A percentile compares a stretch with the other conserved stretches of the same genome.
phyloP scores from a whole-genome alignment of 2,888 invertebrate species.

The Leucophenga maculata region DNA sequence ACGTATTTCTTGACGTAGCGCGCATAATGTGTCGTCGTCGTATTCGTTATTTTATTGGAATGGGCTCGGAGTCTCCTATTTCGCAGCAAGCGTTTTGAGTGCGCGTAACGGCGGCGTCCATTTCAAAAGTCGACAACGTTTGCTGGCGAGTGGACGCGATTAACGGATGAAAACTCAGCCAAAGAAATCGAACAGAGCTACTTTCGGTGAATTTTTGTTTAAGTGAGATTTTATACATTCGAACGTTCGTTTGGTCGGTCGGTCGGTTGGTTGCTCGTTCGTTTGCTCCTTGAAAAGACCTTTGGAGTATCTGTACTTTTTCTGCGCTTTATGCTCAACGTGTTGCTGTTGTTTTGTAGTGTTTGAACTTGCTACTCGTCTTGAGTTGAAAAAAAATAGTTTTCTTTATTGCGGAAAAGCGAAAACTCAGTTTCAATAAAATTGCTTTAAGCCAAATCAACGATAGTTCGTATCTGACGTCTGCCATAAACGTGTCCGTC shows the following conservation, averaged over 20 bases:
- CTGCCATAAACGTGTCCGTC: conserved; percentile 13
- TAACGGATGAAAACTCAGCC: conserved; percentile 57
- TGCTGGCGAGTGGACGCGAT: conserved; percentile 71
- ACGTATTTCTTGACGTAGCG: conserved; percentile 59
- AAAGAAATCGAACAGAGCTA: not conserved
- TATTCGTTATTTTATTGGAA: not conserved
- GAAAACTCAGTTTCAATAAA: conserved; percentile 4
- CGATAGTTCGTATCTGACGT: conserved; percentile 2
- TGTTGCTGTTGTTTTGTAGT: not conserved
- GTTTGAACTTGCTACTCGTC: conserved; percentile 6
- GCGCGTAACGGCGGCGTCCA: conserved; percentile 56
- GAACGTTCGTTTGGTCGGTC: not conserved
- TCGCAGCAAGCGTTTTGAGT: conserved; percentile 28
- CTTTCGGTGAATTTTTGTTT: conserved; percentile 5
- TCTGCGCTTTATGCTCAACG: not conserved
- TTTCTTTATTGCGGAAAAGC: not conserved
- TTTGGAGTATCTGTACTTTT: conserved; percentile 26
- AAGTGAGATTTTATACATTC: conserved; percentile 14
- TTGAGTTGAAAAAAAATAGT: conserved; percentile 3
- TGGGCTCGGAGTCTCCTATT: no score
- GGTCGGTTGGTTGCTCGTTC: not conserved
- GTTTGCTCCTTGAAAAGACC: conserved; percentile 6
- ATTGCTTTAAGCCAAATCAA: conserved; percentile 4
- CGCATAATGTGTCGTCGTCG: conserved; percentile 36
- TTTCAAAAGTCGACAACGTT: conserved; percentile 70